Conservation (phyloP, 2,797 vertebrate genomes). For the Sebastes nivosus region DNA sequence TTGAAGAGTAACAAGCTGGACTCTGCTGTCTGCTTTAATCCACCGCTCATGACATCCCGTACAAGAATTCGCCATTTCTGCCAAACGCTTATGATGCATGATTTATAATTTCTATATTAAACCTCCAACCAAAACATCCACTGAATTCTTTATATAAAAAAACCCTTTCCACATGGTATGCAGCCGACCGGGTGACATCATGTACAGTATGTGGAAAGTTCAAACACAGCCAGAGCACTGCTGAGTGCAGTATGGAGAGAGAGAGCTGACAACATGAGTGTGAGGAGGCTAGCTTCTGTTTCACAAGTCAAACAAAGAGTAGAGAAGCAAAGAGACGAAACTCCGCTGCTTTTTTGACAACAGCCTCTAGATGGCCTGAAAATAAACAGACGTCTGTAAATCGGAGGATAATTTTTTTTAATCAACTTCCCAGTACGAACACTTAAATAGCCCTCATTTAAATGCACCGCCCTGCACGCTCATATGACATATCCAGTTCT, state of each 20-base stretch:
- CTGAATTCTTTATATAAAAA: conserved; percentile 25
- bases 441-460: no score
- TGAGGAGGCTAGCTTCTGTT: not conserved
- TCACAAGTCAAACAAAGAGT: not conserved
- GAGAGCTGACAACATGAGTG: not conserved
- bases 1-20: not conserved
- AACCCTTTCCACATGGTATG: not conserved
- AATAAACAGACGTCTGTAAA: no score
- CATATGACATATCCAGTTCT: no score
- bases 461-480: no score
- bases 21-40: not conserved
- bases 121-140: conserved; percentile 4
- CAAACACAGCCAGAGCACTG: not conserved
- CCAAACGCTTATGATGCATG: conserved; percentile 40
- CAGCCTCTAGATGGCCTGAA: no score
- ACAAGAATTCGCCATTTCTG: conserved; percentile 46
- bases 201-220: conserved; percentile 7
- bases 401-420: no score
- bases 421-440: no score
- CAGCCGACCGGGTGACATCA: conserved; percentile 5
- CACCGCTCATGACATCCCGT: not conserved
- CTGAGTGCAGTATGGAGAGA: not conserved
- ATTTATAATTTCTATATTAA: conserved; percentile 66
- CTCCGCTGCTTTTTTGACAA: no score
- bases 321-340: no score